A percentile compares a stretch with the other conserved stretches of the same genome.
Conservation (phyloP, 2,113 vertebrate genomes). For the Cyprinodon variegatus region DNA sequence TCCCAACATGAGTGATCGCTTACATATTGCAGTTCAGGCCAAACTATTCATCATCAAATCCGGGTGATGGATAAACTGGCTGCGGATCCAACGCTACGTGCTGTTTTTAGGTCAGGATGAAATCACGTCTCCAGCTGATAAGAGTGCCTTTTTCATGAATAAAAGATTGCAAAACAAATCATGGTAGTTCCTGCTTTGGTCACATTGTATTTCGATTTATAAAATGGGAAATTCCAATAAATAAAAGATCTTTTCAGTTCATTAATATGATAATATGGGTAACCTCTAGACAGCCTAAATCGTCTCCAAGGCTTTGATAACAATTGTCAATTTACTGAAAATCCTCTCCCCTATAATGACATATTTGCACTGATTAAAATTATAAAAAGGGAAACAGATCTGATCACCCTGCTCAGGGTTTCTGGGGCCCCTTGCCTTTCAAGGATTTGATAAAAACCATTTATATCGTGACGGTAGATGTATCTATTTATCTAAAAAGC, state of each 20-base stretch:
- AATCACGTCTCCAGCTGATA: slow-evolving; percentile 9
- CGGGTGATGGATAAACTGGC: slow-evolving; percentile 33
- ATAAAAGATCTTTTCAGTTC: slow-evolving; percentile 15
- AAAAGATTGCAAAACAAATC: slow-evolving; percentile 21
- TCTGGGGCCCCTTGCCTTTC: slow-evolving; percentile 18
- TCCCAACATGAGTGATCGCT: slow-evolving; percentile 34
- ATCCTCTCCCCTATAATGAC: slow-evolving; percentile 1
- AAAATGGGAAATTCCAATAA: slow-evolving; percentile 29
- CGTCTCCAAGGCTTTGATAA: slow-evolving; percentile 38
- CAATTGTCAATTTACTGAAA: slow-evolving; percentile 50
- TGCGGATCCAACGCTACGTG: slow-evolving; percentile 5
- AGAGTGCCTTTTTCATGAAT: neutral
- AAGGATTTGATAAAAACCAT: slow-evolving; percentile 63
- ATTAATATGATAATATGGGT: slow-evolving; percentile 63
- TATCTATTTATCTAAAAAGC: slow-evolving; percentile 51
- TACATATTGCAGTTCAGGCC: slow-evolving; percentile 37
- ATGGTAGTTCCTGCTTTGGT: slow-evolving; percentile 15
- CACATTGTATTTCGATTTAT: slow-evolving; percentile 4
- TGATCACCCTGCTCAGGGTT: slow-evolving; percentile 28
- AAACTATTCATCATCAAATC: slow-evolving; percentile 35
- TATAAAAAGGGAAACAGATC: neutral
- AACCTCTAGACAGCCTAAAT: slow-evolving; percentile 25
- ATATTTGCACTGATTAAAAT: slow-evolving; percentile 15
- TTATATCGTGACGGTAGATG: slow-evolving; percentile 56
- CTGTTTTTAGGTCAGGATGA: neutral